Evolutionary conservation across 2,797 vertebrate species (phyloP).

Genomic region (Acanthurus tractus): DNA sequence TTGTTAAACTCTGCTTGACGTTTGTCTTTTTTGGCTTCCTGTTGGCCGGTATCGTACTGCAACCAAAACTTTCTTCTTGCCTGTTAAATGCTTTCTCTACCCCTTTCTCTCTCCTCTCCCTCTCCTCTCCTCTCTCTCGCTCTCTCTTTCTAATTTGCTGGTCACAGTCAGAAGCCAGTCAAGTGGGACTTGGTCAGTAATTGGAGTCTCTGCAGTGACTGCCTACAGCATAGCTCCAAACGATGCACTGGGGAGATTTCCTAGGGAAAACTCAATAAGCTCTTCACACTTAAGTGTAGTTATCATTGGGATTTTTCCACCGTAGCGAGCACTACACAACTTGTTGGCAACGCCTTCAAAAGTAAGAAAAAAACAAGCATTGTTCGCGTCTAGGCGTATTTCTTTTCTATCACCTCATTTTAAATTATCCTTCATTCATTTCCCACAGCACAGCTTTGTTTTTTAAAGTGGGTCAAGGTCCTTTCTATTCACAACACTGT

Average conservation of each 20-base stretch:
- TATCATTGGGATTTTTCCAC: conserved; percentile 82
- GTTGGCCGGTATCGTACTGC: conserved; percentile 45
- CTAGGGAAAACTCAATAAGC: conserved; percentile 81
- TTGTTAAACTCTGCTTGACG: conserved; percentile 72
- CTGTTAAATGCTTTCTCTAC: conserved; percentile 57
- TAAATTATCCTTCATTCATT: conserved; percentile 56
- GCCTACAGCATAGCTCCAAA: conserved; percentile 80
- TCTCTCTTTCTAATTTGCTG: conserved; percentile 80
- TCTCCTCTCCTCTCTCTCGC: conserved; percentile 20
- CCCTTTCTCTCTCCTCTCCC: conserved; percentile 45
- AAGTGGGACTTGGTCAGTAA: conserved; percentile 85
- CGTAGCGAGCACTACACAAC: conserved; percentile 65
- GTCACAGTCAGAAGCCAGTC: conserved; percentile 82
- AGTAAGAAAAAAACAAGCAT: conserved; percentile 44
- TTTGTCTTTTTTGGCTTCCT: conserved; percentile 65
- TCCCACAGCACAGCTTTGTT: conserved; percentile 66
- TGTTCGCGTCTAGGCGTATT: conserved; percentile 54
- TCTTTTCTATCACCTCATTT: conserved; percentile 65
- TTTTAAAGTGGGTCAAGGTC: conserved; percentile 76
- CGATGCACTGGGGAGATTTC: conserved; percentile 79
- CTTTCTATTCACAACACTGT: conserved; percentile 56
- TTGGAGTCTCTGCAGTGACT: conserved; percentile 84
- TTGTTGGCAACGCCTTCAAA: conserved; percentile 65
- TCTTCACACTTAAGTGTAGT: conserved; percentile 80
- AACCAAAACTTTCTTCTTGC: conserved; percentile 64